Conservation (phyloP, 2,888 invertebrate genomes). For the Chouioia cunea region DNA sequence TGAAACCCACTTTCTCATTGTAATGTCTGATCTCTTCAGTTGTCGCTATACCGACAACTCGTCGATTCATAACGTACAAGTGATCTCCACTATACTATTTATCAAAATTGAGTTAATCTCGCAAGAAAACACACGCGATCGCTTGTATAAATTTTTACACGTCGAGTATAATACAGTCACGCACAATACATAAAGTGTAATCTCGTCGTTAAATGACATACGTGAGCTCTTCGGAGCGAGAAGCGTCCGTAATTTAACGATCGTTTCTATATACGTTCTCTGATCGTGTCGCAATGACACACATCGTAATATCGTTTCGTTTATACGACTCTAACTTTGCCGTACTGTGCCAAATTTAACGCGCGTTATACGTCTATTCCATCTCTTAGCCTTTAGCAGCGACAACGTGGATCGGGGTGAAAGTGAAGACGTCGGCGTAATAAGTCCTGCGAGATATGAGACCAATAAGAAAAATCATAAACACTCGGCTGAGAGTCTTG, state of each 20-base stretch:
- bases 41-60: too few relatives aligned
- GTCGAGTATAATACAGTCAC: too few relatives aligned
- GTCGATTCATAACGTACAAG: too few relatives aligned
- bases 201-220: not conserved
- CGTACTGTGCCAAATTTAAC: not conserved
- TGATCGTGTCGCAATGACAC: constrained; percentile 4
- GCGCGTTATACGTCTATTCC: too few relatives aligned
- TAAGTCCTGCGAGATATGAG: constrained; percentile 56
- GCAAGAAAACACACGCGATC: too few relatives aligned
- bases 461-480: constrained; percentile 69
- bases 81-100: too few relatives aligned
- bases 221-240: not conserved
- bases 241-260: constrained; percentile 11
- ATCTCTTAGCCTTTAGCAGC: too few relatives aligned
- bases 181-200: not conserved
- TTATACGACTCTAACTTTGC: constrained; percentile 24
- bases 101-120: too few relatives aligned
- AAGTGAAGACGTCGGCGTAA: constrained; percentile 38
- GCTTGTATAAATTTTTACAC: too few relatives aligned
- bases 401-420: constrained; percentile 12
- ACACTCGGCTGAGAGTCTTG: constrained; percentile 65
- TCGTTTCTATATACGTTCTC: constrained; percentile 9
- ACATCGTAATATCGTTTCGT: not conserved
- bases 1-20: too few relatives aligned
- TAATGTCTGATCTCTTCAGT: too few relatives aligned